These are phyloP conservation scores for Macrostomum lignano DNA, from an alignment of 1,140 invertebrate species.

Conservation along the genomic window DNA sequence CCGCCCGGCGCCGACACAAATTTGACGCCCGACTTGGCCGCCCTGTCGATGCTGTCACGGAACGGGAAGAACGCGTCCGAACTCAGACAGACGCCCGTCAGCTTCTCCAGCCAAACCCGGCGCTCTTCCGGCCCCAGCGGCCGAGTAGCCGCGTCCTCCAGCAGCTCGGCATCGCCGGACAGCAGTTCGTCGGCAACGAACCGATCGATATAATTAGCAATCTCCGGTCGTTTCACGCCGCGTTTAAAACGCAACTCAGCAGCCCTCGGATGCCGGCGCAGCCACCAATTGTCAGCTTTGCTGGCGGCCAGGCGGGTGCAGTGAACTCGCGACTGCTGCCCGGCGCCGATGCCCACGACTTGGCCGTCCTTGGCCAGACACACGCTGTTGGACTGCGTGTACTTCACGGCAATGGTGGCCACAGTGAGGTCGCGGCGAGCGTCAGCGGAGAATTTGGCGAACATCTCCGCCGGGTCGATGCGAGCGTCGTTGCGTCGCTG, in stretches of 20 bases:
- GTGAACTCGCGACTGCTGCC: too few species aligned
- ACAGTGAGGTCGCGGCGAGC: slow-evolving; percentile 67
- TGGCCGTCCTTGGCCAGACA: slow-evolving; percentile 67
- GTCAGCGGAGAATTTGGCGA: slow-evolving; percentile 35
- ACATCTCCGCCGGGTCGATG: slow-evolving; percentile 39
- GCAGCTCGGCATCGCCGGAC: too few species aligned
- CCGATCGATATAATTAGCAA: slow-evolving; percentile 78
- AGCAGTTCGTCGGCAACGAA: slow-evolving; percentile 56
- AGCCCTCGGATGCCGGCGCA: slow-evolving; percentile 65
- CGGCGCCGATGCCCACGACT: slow-evolving; percentile 71
- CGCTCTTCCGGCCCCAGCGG: slow-evolving; percentile 36
- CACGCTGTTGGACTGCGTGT: slow-evolving; percentile 86
- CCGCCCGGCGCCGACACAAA: slow-evolving; percentile 71
- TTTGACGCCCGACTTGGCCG: slow-evolving; percentile 62
- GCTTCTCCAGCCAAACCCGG: slow-evolving; percentile 43
- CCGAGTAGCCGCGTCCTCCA: too few species aligned
- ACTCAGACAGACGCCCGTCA: slow-evolving; percentile 61
- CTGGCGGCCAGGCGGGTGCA: too few species aligned
- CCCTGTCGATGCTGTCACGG: slow-evolving; percentile 79
- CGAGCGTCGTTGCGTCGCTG: slow-evolving; percentile 63
- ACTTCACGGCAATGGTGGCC: slow-evolving; percentile 79
- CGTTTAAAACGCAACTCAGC: slow-evolving; percentile 55
- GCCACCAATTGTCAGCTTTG: too few species aligned
- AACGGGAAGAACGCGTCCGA: slow-evolving; percentile 97
- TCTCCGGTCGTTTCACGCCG: slow-evolving; percentile 61